Percentiles rank a stretch among this genome's conserved stretches.
phyloP scores from a whole-genome alignment of 2,113 vertebrate species.

The Hydrolagus affinis region DNA sequence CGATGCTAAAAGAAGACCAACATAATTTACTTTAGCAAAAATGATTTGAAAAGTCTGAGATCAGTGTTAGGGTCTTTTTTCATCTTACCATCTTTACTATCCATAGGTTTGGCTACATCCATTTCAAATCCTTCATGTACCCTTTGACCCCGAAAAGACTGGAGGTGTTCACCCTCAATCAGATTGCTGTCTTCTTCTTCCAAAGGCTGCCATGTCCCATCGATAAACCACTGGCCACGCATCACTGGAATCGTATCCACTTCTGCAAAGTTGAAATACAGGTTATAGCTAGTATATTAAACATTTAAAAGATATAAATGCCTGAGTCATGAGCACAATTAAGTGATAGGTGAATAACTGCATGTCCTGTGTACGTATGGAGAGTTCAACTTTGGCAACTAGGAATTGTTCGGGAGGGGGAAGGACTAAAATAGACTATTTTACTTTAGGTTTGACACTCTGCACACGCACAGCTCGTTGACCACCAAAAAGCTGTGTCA shows the following conservation, averaged over 20 bases:
- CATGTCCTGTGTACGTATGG: too few species aligned
- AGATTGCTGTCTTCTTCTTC: conserved; percentile 94
- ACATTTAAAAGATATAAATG: too few species aligned
- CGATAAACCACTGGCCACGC: conserved; percentile 96
- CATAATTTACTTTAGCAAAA: background rate
- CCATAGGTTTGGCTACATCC: conserved; percentile 76
- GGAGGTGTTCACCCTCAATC: conserved; percentile 86
- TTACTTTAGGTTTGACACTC: too few species aligned
- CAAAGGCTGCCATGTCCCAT: conserved; percentile 88
- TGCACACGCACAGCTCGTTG: too few species aligned
- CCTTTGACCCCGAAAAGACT: conserved; percentile 78
- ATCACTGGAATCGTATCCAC: conserved; percentile 88
- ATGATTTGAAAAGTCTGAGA: background rate
- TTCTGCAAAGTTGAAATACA: conserved; percentile 54
- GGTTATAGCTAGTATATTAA: background rate
- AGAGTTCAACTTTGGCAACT: too few species aligned
- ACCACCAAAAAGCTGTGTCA: too few species aligned
- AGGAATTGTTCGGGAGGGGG: too few species aligned
- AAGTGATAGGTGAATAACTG: too few species aligned
- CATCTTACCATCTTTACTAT: conserved; percentile 89
- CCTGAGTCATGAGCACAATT: too few species aligned
- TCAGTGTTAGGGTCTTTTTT: background rate
- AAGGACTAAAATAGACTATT: too few species aligned
- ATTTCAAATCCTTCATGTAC: conserved; percentile 81
- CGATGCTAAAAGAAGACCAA: background rate